A percentile compares a stretch with the other conserved stretches of the same genome.
These are phyloP conservation scores for Trematomus loennbergii DNA, from an alignment of 2,113 vertebrate species.

Conservation along the genomic window DNA sequence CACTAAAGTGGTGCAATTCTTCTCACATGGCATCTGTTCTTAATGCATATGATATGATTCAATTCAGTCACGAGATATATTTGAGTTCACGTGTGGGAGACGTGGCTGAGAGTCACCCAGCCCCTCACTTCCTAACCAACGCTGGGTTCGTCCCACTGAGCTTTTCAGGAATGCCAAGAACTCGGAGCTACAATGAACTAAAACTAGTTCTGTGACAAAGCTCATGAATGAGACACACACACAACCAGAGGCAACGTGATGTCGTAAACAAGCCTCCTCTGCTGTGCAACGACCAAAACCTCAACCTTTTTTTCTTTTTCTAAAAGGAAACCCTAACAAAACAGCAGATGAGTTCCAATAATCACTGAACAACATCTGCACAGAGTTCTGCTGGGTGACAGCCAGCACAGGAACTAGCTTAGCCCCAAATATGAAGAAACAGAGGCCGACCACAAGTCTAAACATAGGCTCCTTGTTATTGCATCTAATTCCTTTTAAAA, in stretches of 20 bases:
- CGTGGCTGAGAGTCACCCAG: not conserved
- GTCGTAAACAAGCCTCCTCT: not conserved
- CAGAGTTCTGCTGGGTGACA: not conserved
- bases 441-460: not conserved
- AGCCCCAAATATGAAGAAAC: not conserved
- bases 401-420: not conserved
- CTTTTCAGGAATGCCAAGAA: slow-evolving; percentile 60
- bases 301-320: not conserved
- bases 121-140: slow-evolving; percentile 4
- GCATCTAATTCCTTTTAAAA: not conserved
- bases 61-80: not conserved
- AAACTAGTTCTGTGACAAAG: slow-evolving; percentile 52
- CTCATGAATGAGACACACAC: slow-evolving; percentile 22
- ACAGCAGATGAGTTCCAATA: not conserved
- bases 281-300: slow-evolving; percentile 5
- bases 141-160: slow-evolving; percentile 12
- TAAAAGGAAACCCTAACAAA: not conserved
- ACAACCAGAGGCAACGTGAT: not conserved
- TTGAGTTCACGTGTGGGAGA: not conserved
- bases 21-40: not conserved
- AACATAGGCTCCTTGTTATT: not conserved
- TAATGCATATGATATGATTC: not conserved
- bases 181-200: slow-evolving; percentile 26
- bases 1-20: not conserved
- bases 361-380: not conserved